Base-by-base conservation (phyloP, 2,888 invertebrate species). In the Nomada ruficornis region DNA sequence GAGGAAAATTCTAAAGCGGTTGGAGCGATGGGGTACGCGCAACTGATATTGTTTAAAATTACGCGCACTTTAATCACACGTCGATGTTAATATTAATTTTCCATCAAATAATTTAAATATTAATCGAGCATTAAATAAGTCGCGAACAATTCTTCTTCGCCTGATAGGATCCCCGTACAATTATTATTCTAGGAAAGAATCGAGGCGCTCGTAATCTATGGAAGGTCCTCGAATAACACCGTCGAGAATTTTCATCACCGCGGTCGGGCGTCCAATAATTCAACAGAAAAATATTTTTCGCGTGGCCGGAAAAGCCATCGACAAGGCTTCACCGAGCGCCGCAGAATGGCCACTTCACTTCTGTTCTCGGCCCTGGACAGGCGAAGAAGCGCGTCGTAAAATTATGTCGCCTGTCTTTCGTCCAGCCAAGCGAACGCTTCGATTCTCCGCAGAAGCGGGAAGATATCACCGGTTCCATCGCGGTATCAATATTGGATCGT, bases 401-500 rank as follows among this genome's bases (percentile, higher is more conserved):
- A 77, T 67, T 74, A 77, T 67, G 36, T 36, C 36, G 36, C 36
- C 7, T 36, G 44, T 54, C 62, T 63, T 54, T 65, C 36, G 64
- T 54, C 44, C 44, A 5, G 20, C 42, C 42, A 2, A 9, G 59
- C 7, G 74, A 23, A 29, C 44, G 26, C 59, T 42, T 64, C 42
- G 73, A 77, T 77, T 9, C 63, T 55, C 36, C 36, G 15, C 7
- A 20, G 29, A 23, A 2, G 7, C 44, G 55, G 11, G 20, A 29
- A 7, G 13, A n/a, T 36, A 23, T 13, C 20, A 9, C 26, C n/a
- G 18, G 44, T 29, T 57, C 20, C 65, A 73, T 36, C 59, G 29
- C 29, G 26, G 59, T 44, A 52, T 74, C 77, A 74, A 77, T 74
- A 77, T 74, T 52, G 36, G 60, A 44, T 23, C 50, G 20, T 10